Conservation (phyloP, 2,113 vertebrate genomes). For the Hippopotamus amphibius region DNA sequence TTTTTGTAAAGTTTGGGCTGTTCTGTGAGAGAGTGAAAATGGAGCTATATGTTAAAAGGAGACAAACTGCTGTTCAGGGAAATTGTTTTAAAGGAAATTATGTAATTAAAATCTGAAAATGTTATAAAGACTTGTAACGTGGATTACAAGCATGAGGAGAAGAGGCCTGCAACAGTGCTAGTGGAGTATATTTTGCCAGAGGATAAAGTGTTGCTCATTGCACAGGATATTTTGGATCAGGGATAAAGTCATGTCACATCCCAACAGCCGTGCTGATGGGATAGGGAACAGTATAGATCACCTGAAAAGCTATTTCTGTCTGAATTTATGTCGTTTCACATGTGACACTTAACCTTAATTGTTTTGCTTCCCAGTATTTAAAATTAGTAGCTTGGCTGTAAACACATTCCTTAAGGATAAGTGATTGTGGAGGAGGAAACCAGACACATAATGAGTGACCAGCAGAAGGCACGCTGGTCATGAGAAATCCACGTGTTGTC, state of each 20-base stretch:
- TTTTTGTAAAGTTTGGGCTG: background rate
- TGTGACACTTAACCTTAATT: constrained; percentile 59
- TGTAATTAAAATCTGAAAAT: constrained; percentile 40
- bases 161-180: background rate
- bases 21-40: constrained; percentile 23
- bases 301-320: constrained; percentile 41
- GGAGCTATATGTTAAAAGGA: background rate
- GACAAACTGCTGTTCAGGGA: background rate
- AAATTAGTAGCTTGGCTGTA: constrained; percentile 59
- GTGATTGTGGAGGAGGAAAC: constrained; percentile 27
- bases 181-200: background rate
- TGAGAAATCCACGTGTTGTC: constrained; percentile 40
- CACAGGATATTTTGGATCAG: background rate
- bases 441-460: background rate
- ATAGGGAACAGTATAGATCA: background rate
- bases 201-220: background rate
- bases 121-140: background rate
- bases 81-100: constrained; percentile 41
- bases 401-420: constrained; percentile 62
- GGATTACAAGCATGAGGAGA: background rate
- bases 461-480: background rate
- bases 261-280: background rate
- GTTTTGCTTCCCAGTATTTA: constrained; percentile 57
- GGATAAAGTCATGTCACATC: background rate
- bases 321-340: constrained; percentile 10